These are phyloP conservation scores for Leucophenga montana DNA, from an alignment of 2,888 invertebrate species.

Conservation along the genomic window DNA sequence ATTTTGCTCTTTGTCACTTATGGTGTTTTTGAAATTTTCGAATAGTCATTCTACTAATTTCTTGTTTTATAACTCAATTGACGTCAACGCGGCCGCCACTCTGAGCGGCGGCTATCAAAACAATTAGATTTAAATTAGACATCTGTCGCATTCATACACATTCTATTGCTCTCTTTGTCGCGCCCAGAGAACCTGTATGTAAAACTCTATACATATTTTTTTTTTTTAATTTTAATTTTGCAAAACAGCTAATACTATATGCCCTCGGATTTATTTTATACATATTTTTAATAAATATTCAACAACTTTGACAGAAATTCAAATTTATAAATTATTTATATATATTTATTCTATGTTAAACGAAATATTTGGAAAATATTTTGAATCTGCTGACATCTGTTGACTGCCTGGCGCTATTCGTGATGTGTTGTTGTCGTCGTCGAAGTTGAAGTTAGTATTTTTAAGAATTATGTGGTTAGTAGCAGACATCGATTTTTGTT, in stretches of 20 bases:
- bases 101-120: conserved; percentile 47
- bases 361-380: conserved; percentile 12
- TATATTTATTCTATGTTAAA: conserved; percentile 17
- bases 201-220: not conserved
- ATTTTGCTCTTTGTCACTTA: too few relatives aligned
- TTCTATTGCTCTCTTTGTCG: not conserved
- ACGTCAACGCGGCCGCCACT: conserved; percentile 49
- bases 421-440: too few relatives aligned
- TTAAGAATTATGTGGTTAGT: too few relatives aligned
- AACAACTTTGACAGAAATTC: not conserved
- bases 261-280: not conserved
- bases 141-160: conserved; percentile 42
- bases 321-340: conserved; percentile 7
- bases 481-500: too few relatives aligned
- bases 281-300: conserved; percentile 13
- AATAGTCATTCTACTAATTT: too few relatives aligned
- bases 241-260: not conserved
- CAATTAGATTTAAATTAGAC: conserved; percentile 52
- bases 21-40: too few relatives aligned
- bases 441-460: too few relatives aligned
- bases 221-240: not conserved
- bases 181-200: conserved; percentile 3
- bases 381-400: not conserved
- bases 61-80: conserved; percentile 42
- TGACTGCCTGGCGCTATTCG: conserved; percentile 4